Conservation (phyloP, 2,797 vertebrate genomes). For the Nothura maculosa region DNA sequence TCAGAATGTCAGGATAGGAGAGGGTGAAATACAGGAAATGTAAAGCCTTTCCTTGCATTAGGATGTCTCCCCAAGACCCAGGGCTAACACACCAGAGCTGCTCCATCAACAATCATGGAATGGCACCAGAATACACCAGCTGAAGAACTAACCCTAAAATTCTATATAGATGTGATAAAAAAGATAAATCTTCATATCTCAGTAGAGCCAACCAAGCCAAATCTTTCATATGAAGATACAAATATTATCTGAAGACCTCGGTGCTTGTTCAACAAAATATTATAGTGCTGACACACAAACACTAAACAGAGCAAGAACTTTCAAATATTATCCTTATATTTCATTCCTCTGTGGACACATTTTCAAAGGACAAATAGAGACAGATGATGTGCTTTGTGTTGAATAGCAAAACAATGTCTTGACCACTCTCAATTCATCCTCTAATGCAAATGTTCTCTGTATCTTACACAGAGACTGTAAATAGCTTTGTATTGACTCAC, state of each 20-base stretch:
- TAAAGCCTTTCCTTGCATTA: background rate
- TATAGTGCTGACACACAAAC: background rate
- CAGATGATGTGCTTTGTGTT: background rate
- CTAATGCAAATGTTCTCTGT: background rate
- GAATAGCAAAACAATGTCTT: background rate
- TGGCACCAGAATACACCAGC: background rate
- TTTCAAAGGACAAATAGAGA: background rate
- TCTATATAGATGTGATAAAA: background rate
- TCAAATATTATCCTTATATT: background rate
- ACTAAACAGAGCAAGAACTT: background rate
- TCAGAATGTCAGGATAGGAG: background rate
- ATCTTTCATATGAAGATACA: background rate
- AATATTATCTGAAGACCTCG: background rate
- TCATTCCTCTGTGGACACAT: background rate
- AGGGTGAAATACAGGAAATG: background rate
- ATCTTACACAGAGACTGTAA: background rate
- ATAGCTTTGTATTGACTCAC: background rate
- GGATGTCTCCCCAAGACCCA: background rate
- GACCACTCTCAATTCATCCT: background rate
- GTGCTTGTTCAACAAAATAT: background rate
- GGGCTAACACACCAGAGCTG: rapidly evolving
- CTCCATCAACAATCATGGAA: background rate
- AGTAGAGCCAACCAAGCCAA: background rate
- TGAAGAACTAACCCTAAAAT: background rate
- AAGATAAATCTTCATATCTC: background rate